Conservation (phyloP, 2,797 vertebrate genomes). For the Acrocephalus scirpaceus region DNA sequence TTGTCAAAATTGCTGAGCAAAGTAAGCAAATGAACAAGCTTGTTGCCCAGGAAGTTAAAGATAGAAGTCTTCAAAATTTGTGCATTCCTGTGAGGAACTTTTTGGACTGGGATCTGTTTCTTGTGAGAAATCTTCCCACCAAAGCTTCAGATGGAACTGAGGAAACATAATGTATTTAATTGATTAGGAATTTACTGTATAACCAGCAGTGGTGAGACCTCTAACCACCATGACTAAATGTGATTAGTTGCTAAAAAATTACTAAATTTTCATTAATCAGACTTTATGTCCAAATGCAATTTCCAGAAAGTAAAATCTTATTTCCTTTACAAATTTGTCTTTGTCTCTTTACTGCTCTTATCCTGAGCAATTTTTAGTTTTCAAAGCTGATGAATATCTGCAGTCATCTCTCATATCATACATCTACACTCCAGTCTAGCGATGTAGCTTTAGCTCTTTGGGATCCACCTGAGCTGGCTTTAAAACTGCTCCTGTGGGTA, state of each 20-base stretch:
- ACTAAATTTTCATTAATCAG: slow-evolving; percentile 4
- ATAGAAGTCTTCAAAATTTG: neutral
- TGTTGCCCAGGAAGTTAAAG: neutral
- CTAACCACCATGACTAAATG: neutral
- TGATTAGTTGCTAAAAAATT: slow-evolving; percentile 13
- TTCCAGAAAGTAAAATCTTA: slow-evolving; percentile 48
- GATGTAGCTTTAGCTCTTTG: neutral
- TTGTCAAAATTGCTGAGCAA: neutral
- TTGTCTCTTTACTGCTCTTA: slow-evolving; percentile 18
- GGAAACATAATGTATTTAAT: neutral
- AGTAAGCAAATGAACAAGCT: neutral
- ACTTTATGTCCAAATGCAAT: neutral
- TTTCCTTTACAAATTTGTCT: slow-evolving; percentile 35
- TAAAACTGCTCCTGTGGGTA: neutral
- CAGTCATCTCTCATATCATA: neutral
- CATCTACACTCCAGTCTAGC: neutral
- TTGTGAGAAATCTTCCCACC: neutral
- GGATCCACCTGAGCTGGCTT: neutral
- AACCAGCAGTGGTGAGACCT: neutral
- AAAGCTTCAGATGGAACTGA: neutral
- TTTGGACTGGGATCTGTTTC: neutral
- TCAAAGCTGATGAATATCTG: slow-evolving; percentile 15
- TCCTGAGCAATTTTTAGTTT: neutral
- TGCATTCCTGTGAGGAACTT: neutral
- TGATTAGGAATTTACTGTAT: neutral